phyloP scores from a whole-genome alignment of 1,140 invertebrate species.

The Diorhabda sublineata region DNA sequence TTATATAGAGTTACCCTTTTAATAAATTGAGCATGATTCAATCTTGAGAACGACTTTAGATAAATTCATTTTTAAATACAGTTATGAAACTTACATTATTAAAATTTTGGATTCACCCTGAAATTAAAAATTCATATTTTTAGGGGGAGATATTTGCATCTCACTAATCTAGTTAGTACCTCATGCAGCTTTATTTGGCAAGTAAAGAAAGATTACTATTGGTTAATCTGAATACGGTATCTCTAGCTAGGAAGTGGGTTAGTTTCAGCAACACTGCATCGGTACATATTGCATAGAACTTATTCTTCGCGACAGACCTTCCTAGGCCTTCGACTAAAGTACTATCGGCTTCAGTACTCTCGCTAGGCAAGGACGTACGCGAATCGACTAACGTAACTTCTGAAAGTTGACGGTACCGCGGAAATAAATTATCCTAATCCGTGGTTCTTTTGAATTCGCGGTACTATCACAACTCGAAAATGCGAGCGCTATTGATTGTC shows the following conservation, averaged over 20 bases:
- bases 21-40: too few relatives aligned
- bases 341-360: conserved; percentile 33
- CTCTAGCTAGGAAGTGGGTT: conserved; percentile 47
- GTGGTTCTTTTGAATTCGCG: conserved; percentile 23
- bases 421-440: conserved; percentile 26
- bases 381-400: conserved; percentile 3
- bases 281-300: conserved; percentile 41
- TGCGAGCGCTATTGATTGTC: conserved; percentile 37
- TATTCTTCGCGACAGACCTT: conserved; percentile 38
- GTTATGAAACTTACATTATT: too few relatives aligned
- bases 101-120: too few relatives aligned
- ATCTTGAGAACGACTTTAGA: too few relatives aligned
- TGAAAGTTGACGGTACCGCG: conserved; percentile 26
- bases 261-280: conserved; percentile 36
- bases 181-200: conserved; percentile 5
- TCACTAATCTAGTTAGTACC: background rate
- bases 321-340: conserved; percentile 34
- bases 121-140: too few relatives aligned
- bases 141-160: too few relatives aligned
- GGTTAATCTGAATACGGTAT: conserved; percentile 38
- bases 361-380: conserved; percentile 2
- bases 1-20: too few relatives aligned
- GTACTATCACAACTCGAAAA: conserved; percentile 23
- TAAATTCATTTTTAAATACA: too few relatives aligned
- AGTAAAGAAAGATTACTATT: conserved; percentile 20